These are phyloP conservation scores for Pangasianodon gigas DNA, from an alignment of 2,113 vertebrate species.

Conservation along the genomic window DNA sequence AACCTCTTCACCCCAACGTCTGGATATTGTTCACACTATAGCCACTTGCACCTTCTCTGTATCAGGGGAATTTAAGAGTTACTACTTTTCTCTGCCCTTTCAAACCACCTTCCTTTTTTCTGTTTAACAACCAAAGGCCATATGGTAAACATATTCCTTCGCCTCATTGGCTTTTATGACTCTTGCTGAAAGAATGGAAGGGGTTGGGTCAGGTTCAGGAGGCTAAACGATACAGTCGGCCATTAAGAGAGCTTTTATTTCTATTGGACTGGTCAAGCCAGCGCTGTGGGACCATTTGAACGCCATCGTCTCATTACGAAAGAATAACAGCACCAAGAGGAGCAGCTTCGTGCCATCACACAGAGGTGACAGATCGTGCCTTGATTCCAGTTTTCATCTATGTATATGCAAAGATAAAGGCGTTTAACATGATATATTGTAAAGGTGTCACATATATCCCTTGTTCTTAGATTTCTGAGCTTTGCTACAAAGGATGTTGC, in stretches of 20 bases:
- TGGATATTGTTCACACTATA: constrained; percentile 65
- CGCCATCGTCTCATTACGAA: constrained; percentile 63
- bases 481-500: background rate
- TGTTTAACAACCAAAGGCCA: constrained; percentile 74
- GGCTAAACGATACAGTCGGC: constrained; percentile 70
- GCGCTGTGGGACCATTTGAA: constrained; percentile 64
- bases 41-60: constrained; percentile 54
- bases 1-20: constrained; percentile 52
- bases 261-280: constrained; percentile 64
- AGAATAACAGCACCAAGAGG: constrained; percentile 62
- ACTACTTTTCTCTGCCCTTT: constrained; percentile 53
- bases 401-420: background rate
- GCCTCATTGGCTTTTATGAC: constrained; percentile 75
- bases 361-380: background rate
- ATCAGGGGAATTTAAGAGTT: constrained; percentile 51
- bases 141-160: constrained; percentile 78
- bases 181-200: constrained; percentile 68
- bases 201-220: constrained; percentile 54
- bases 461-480: background rate
- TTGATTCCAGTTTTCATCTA: background rate
- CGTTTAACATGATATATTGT: background rate
- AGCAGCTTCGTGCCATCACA: constrained; percentile 38
- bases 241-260: constrained; percentile 73
- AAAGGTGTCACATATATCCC: background rate
- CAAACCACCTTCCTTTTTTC: constrained; percentile 58